These are phyloP conservation scores for Speoplatyrhinus poulsoni DNA, from an alignment of 2,113 vertebrate genomes.

Conservation along the genomic window DNA sequence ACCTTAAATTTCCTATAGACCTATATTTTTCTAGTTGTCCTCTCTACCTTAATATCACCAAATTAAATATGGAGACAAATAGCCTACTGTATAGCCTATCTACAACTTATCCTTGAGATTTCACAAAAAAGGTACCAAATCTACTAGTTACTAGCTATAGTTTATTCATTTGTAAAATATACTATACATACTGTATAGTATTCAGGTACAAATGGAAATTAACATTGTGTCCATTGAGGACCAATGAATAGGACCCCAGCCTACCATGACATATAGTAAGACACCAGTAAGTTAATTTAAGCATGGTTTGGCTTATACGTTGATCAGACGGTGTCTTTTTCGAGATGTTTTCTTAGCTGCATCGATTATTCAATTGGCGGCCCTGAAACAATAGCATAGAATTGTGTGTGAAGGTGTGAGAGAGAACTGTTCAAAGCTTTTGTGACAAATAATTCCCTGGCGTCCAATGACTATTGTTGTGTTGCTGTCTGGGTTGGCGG, in stretches of 20 bases:
- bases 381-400: conserved; percentile 27
- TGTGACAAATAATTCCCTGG: conserved; percentile 36
- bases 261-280: conserved; percentile 8
- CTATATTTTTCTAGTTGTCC: no score
- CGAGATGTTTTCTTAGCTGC: conserved; percentile 6
- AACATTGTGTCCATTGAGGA: background rate
- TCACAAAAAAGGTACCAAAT: no score
- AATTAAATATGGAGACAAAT: no score
- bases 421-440: conserved; percentile 22
- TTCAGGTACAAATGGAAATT: no score
- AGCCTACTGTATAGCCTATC: no score
- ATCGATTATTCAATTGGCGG: conserved; percentile 9
- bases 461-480: conserved; percentile 12
- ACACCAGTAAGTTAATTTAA: conserved; percentile 25
- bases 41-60: no score
- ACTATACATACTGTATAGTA: background rate
- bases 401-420: conserved; percentile 1
- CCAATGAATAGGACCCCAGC: background rate
- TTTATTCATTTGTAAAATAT: no score
- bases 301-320: conserved; percentile 4
- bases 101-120: no score
- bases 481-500: background rate
- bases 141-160: no score
- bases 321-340: conserved; percentile 6
- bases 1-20: no score